Conservation (phyloP, 2,888 invertebrate species). For the Lypha dubia region DNA sequence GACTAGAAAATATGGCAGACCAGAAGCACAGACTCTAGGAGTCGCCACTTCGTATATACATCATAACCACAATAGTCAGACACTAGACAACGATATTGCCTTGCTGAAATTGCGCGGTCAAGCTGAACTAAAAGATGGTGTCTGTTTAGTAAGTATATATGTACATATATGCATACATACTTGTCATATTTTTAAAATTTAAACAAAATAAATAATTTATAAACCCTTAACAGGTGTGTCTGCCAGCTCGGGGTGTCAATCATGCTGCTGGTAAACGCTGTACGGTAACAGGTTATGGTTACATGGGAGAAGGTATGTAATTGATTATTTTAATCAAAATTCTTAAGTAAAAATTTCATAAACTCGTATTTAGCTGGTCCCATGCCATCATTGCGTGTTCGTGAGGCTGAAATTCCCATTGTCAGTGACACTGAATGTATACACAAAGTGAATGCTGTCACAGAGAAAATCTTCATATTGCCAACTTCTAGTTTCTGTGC, state of each 20-base stretch:
- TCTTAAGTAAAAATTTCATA: constrained; percentile 45
- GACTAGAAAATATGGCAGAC: constrained; percentile 94
- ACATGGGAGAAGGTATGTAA: constrained; percentile 97
- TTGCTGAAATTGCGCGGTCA: constrained; percentile 94
- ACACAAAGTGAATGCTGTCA: constrained; percentile 95
- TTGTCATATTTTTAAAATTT: neutral
- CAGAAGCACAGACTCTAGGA: constrained; percentile 94
- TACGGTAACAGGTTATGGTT: constrained; percentile 96
- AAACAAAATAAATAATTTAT: neutral
- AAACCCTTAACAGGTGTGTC: constrained; percentile 87
- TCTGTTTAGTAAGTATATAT: constrained; percentile 83
- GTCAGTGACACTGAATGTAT: constrained; percentile 96
- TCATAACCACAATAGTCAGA: constrained; percentile 97
- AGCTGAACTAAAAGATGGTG: constrained; percentile 93
- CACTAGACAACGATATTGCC: constrained; percentile 96
- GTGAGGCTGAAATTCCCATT: constrained; percentile 95
- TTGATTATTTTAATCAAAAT: neutral
- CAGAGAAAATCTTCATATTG: constrained; percentile 96
- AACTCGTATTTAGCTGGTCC: constrained; percentile 88
- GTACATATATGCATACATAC: neutral
- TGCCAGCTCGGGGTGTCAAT: constrained; percentile 94
- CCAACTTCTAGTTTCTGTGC: constrained; percentile 97
- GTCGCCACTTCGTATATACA: constrained; percentile 97
- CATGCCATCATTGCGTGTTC: constrained; percentile 92
- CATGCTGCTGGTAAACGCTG: constrained; percentile 95